Evolutionary conservation across 2,888 invertebrate genomes (phyloP).

Genomic region (Allophyes oxyacanthae): DNA sequence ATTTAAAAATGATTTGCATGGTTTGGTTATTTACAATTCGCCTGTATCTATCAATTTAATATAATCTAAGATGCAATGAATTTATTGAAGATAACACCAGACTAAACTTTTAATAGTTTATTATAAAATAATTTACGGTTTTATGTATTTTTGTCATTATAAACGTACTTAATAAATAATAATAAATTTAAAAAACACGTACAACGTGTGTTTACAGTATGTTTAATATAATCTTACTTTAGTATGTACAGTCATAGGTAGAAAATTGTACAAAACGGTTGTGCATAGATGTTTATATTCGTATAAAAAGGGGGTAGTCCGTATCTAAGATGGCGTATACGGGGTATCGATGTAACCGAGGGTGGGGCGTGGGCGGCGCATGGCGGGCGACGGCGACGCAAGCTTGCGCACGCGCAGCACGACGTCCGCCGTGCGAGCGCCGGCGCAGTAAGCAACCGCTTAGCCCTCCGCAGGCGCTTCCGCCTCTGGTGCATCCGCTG

Average conservation of each 20-base stretch:
- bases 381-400: conserved; percentile 55
- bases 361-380: conserved; percentile 49
- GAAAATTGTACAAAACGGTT: conserved; percentile 81
- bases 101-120: conserved; percentile 83
- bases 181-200: conserved; percentile 87
- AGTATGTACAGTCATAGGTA: conserved; percentile 86
- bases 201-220: conserved; percentile 88
- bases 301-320: conserved; percentile 85
- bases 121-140: conserved; percentile 86
- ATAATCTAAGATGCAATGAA: conserved; percentile 39
- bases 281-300: conserved; percentile 73
- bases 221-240: conserved; percentile 86
- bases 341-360: conserved; percentile 67
- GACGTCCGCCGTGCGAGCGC: conserved; percentile 47
- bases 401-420: conserved; percentile 50
- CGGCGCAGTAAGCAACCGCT: conserved; percentile 54
- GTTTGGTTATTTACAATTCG: too few relatives aligned
- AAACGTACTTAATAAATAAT: conserved; percentile 85
- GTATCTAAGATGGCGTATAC: conserved; percentile 81
- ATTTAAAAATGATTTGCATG: too few relatives aligned
- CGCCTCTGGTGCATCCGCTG: conserved; percentile 55
- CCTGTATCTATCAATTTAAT: conserved; percentile 32
- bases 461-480: conserved; percentile 78
- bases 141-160: conserved; percentile 85
- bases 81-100: conserved; percentile 78